Percentiles rank a stretch among this genome's conserved stretches.
These are phyloP conservation scores for Epizoanthus scotinus DNA, from an alignment of 92 coral and sea anemone species.

Conservation along the genomic window DNA sequence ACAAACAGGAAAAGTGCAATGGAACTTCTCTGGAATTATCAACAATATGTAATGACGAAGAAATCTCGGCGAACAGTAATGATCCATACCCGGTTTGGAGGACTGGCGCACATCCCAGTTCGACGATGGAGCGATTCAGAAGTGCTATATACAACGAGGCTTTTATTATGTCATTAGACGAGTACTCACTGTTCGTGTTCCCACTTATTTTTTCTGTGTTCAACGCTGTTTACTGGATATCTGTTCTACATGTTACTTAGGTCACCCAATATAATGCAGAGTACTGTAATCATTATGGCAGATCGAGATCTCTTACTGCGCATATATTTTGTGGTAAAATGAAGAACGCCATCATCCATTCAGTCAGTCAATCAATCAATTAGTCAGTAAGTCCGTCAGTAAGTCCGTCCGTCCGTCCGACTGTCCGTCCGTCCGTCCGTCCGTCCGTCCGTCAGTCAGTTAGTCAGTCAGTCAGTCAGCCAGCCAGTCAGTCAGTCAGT, in stretches of 20 bases:
- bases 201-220: conserved; percentile 77
- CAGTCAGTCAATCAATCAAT: no score
- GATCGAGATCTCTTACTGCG: no score
- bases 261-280: no score
- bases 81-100: conserved; percentile 40
- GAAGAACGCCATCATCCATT: no score
- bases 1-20: conserved; percentile 44
- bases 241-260: conserved; percentile 24
- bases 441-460: no score
- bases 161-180: conserved; percentile 73
- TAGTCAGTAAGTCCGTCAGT: no score
- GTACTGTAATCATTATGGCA: no score
- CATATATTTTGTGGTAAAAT: no score
- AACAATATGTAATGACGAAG: conserved; percentile 37
- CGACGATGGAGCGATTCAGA: conserved; percentile 32
- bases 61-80: conserved; percentile 1
- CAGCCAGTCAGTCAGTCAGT: no score
- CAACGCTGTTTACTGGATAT: conserved; percentile 76
- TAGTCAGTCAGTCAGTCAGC: no score
- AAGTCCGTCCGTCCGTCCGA: no score
- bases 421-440: no score
- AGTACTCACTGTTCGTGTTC: conserved; percentile 72
- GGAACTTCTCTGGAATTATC: conserved; percentile 39
- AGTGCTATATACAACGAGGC: conserved; percentile 54
- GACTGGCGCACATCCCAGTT: not conserved